These are phyloP conservation scores for Perdita meconis DNA, from an alignment of 2,888 invertebrate genomes.

Conservation along the genomic window DNA sequence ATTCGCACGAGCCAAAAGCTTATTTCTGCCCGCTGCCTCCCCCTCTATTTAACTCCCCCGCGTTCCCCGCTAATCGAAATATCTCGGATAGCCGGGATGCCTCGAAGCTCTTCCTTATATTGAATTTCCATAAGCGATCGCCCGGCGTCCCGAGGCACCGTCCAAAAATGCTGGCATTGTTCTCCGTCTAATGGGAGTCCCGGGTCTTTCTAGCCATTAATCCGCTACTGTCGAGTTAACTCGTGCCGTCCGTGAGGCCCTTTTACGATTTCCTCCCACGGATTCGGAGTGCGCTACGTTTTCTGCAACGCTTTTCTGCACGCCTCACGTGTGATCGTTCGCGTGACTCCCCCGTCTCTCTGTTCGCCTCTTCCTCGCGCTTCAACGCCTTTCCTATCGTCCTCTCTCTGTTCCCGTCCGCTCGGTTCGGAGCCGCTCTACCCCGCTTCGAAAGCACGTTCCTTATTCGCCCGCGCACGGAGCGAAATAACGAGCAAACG, in stretches of 20 bases:
- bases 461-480: slow-evolving; percentile 61
- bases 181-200: slow-evolving; percentile 53
- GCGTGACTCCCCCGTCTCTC: slow-evolving; percentile 62
- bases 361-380: slow-evolving; percentile 26
- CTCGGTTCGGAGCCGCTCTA: slow-evolving; percentile 10
- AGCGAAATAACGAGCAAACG: slow-evolving; percentile 71
- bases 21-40: neutral
- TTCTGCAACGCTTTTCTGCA: slow-evolving; percentile 68
- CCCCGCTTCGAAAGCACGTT: slow-evolving; percentile 43
- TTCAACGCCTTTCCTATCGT: neutral
- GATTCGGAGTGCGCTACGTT: slow-evolving; percentile 58
- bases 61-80: slow-evolving; percentile 26
- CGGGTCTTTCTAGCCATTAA: slow-evolving; percentile 59
- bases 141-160: neutral
- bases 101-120: slow-evolving; percentile 11
- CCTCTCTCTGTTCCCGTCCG: slow-evolving; percentile 23
- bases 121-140: slow-evolving; percentile 52
- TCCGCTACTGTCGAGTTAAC: slow-evolving; percentile 61
- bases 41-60: neutral
- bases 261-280: slow-evolving; percentile 70
- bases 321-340: slow-evolving; percentile 70
- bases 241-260: slow-evolving; percentile 64
- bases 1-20: neutral
- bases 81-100: slow-evolving; percentile 21
- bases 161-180: slow-evolving; percentile 55